Conservation (phyloP, 2,113 vertebrate species). For the Amazona vittata region DNA sequence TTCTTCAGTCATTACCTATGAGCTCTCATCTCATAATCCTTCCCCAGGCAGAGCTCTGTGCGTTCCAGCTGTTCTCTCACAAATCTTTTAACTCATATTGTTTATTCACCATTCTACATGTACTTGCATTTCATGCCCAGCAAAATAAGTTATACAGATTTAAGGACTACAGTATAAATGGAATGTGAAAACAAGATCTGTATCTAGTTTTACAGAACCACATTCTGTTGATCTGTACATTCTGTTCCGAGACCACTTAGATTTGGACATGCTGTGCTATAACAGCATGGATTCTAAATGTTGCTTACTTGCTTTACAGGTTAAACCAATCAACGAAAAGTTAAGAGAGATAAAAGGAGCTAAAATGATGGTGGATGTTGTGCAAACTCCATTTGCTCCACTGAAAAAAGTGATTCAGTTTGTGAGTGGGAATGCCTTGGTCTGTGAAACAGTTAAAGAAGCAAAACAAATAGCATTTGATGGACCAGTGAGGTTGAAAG, state of each 20-base stretch:
- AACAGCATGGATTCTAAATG: neutral
- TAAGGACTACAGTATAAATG: neutral
- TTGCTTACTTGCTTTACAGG: conserved; percentile 68
- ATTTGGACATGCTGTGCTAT: neutral
- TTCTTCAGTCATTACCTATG: neutral
- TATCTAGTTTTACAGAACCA: neutral
- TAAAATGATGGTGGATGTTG: conserved; percentile 91
- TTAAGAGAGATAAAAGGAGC: conserved; percentile 85
- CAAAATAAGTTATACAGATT: neutral
- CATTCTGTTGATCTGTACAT: rapidly evolving
- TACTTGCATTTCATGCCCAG: neutral
- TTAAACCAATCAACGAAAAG: conserved; percentile 88
- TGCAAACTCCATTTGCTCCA: conserved; percentile 78
- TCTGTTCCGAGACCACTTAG: neutral
- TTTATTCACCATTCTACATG: neutral
- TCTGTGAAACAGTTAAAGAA: conserved; percentile 90
- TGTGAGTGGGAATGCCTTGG: conserved; percentile 89
- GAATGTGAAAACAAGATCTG: neutral
- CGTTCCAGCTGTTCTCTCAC: neutral
- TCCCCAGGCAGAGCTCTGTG: neutral
- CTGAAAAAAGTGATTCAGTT: conserved; percentile 90
- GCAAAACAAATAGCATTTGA: conserved; percentile 86
- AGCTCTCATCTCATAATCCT: neutral
- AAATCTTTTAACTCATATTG: neutral
- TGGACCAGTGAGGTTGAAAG: conserved; percentile 83